Conservation (phyloP, 2,888 invertebrate genomes). For the Lithophane ornitopus region DNA sequence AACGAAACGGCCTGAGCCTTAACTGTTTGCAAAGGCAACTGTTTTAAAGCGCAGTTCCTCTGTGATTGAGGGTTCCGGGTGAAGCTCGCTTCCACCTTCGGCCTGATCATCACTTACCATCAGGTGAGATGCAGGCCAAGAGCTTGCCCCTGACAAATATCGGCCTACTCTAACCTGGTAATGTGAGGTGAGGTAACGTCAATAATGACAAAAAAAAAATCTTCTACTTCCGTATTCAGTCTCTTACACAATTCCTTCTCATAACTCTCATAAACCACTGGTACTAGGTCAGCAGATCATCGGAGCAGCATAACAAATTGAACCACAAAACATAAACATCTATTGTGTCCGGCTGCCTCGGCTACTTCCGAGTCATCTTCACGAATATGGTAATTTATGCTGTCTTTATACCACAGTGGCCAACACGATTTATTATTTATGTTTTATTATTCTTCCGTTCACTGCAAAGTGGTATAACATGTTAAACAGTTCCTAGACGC, state of each 20-base stretch:
- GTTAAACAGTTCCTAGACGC: slow-evolving; percentile 1
- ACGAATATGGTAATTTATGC: slow-evolving; percentile 57
- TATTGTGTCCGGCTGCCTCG: slow-evolving; percentile 32
- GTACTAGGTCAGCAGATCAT: slow-evolving; percentile 25
- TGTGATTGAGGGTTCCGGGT: too few relatives aligned
- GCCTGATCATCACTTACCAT: too few relatives aligned
- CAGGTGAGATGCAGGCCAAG: too few relatives aligned
- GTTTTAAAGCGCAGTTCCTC: too few relatives aligned
- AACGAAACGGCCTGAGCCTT: too few relatives aligned
- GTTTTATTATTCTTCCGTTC: slow-evolving; percentile 8
- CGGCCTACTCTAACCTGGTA: too few relatives aligned
- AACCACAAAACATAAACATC: slow-evolving; percentile 18
- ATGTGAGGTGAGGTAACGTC: too few relatives aligned
- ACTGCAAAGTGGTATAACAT: slow-evolving; percentile 2
- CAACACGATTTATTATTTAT: slow-evolving; percentile 31
- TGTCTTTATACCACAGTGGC: slow-evolving; percentile 23
- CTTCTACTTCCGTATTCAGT: slow-evolving; percentile 8
- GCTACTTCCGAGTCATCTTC: slow-evolving; percentile 49
- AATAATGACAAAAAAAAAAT: too few relatives aligned
- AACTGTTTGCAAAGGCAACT: too few relatives aligned
- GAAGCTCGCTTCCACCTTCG: too few relatives aligned
- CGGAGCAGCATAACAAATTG: slow-evolving; percentile 12
- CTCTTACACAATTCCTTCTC: slow-evolving; percentile 9
- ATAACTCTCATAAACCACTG: background rate
- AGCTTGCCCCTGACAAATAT: too few relatives aligned